These are phyloP conservation scores for Neodiprion fabricii DNA, from an alignment of 1,140 invertebrate genomes.

Conservation along the genomic window DNA sequence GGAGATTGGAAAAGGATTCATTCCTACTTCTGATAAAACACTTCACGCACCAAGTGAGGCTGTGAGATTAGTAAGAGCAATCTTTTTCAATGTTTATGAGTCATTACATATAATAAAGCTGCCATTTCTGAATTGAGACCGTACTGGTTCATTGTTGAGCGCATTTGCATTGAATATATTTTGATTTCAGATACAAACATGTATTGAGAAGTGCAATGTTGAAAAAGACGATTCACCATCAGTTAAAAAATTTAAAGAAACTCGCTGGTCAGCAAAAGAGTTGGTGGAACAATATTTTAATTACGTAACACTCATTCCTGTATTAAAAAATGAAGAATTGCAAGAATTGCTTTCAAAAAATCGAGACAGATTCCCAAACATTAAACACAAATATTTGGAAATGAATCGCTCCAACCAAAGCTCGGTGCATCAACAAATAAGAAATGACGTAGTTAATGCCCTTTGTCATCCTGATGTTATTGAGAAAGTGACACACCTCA, in stretches of 20 bases:
- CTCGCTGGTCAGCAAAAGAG: conserved; percentile 31
- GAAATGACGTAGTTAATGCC: conserved; percentile 47
- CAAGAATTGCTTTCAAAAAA: conserved; percentile 36
- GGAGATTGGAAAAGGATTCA: conserved; percentile 39
- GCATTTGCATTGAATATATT: conserved; percentile 14
- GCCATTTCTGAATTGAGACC: background rate
- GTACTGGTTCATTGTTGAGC: background rate
- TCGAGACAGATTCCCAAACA: conserved; percentile 34
- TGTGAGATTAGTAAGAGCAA: conserved; percentile 49
- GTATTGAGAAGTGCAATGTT: conserved; percentile 38
- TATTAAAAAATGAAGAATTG: conserved; percentile 38
- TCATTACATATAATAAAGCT: background rate
- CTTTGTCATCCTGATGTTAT: conserved; percentile 52
- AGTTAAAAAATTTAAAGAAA: conserved; percentile 27
- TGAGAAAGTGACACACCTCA: conserved; percentile 36
- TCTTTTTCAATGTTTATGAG: background rate
- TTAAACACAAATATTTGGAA: conserved; percentile 11
- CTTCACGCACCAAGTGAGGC: conserved; percentile 35
- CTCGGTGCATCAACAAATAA: conserved; percentile 22
- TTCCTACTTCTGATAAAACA: conserved; percentile 32
- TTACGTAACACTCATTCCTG: conserved; percentile 32
- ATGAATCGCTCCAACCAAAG: background rate
- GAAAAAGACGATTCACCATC: background rate
- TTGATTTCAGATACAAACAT: conserved; percentile 40
- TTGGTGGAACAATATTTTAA: conserved; percentile 39